Evolutionary conservation across 2,888 invertebrate genomes (phyloP).

Genomic region (Acrobasis suavella): DNA sequence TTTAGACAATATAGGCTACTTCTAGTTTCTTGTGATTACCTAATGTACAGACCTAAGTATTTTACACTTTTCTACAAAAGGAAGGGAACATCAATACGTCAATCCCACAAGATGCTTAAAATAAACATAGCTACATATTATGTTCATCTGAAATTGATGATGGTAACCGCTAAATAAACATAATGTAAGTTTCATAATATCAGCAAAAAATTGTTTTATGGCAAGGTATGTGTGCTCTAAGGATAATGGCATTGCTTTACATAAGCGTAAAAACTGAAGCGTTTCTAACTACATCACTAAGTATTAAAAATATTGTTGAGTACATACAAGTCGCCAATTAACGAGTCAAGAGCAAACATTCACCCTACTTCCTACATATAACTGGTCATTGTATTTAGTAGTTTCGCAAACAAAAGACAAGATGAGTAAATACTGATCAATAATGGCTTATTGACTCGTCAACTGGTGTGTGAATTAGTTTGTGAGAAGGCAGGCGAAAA

Average conservation of each 20-base stretch:
- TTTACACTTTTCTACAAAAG: no score
- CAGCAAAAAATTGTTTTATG: not conserved
- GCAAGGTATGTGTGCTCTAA: not conserved
- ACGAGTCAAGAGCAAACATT: not conserved
- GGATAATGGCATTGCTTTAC: not conserved
- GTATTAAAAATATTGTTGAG: not conserved
- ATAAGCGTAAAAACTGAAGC: not conserved
- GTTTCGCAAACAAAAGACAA: no score
- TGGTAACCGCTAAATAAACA: not conserved
- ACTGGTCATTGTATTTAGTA: not conserved
- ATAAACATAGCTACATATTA: no score
- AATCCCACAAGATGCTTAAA: no score
- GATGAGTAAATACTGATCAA: not conserved
- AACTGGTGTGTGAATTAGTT: constrained; percentile 22
- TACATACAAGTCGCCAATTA: not conserved
- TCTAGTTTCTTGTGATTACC: no score
- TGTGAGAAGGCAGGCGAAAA: constrained; percentile 49
- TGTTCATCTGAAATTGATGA: no score
- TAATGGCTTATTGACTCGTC: not conserved
- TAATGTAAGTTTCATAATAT: not conserved
- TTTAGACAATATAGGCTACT: no score
- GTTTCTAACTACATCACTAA: not conserved
- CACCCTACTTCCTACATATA: not conserved
- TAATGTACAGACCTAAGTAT: no score
- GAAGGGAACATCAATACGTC: no score